Evolutionary conservation across 2,113 vertebrate genomes (phyloP), one percentile per base, ranked within the genome.

Genomic region (Phodopus roborovskii): DNA sequence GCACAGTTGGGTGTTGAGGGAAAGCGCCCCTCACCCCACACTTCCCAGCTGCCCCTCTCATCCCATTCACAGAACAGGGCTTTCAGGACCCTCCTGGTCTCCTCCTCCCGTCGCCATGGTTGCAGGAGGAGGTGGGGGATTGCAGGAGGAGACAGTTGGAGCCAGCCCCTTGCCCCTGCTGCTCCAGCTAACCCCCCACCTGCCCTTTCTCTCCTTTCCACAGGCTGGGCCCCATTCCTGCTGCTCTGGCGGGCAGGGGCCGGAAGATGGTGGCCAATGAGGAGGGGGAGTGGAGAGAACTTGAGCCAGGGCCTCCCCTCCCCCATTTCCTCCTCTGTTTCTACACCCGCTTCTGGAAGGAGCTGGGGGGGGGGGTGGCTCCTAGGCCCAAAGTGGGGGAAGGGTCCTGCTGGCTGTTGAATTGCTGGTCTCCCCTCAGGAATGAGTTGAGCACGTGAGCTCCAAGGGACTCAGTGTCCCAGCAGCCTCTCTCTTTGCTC

Each of bases 261-360:
- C 95, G 95, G 96, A 97, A 97, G 97, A 97, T 97, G 97, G 93
- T 97, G 97, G 96, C 97, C 97, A 97, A 97, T 97, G 97, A 95
- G 95, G 95, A 96, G 97, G 93, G 97, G 97, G 97, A 97, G 97
- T 48, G 60, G 93, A 95, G 97, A 97, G 97, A 97, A 97, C 94
- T 97, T 96, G 97, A 97, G 97, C 97, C 96, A 95, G 56, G 92
- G 92, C 96, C 92, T 97, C 97, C 97, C 97, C 93, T 97, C 97
- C 97, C 97, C 97, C 97, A 97, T 97, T 97, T 97, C 98, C 96
- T 97, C 96, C 96, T 92, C 93, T 92, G 94, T 94, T 96, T 95
- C 79, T 93, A 81, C 97, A 95, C 91, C 53, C 26, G 96, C 94
- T 96, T 94, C 95, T 95, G 97, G 96, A 96, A 94, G 96, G 96